Conservation (phyloP, 2,797 vertebrate genomes). For the Girardinus metallicus region DNA sequence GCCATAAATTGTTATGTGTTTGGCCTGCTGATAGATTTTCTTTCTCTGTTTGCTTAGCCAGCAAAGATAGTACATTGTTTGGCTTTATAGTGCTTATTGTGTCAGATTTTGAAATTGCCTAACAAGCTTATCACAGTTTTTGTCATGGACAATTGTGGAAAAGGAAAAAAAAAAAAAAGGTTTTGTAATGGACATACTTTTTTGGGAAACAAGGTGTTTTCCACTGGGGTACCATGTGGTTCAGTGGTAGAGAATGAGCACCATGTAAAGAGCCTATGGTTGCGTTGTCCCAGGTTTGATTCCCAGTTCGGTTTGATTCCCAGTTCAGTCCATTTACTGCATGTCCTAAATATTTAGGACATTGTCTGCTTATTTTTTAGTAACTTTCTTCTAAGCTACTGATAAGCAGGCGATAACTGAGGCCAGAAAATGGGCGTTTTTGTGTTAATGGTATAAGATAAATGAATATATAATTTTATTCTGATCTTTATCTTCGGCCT, state of each 20-base stretch:
- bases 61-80: conserved; percentile 6
- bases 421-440: background rate
- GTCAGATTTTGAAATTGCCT: conserved; percentile 1
- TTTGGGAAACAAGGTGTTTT: background rate
- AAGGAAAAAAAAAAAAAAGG: background rate
- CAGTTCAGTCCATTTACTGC: too few species aligned
- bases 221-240: too few species aligned
- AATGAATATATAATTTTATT: background rate
- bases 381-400: too few species aligned
- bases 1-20: conserved; percentile 55
- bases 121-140: background rate
- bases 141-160: conserved; percentile 6
- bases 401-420: background rate
- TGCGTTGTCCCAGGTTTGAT: too few species aligned
- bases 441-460: background rate
- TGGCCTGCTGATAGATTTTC: conserved; percentile 9
- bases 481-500: background rate
- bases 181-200: background rate
- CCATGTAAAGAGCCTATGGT: too few species aligned
- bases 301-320: too few species aligned
- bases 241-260: too few species aligned
- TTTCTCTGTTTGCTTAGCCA: background rate
- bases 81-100: conserved; percentile 12
- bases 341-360: too few species aligned
- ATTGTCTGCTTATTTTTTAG: too few species aligned